A percentile compares a stretch with the other conserved stretches of the same genome.
phyloP scores from a whole-genome alignment of 2,113 vertebrate genomes.

The Pipra filicauda region DNA sequence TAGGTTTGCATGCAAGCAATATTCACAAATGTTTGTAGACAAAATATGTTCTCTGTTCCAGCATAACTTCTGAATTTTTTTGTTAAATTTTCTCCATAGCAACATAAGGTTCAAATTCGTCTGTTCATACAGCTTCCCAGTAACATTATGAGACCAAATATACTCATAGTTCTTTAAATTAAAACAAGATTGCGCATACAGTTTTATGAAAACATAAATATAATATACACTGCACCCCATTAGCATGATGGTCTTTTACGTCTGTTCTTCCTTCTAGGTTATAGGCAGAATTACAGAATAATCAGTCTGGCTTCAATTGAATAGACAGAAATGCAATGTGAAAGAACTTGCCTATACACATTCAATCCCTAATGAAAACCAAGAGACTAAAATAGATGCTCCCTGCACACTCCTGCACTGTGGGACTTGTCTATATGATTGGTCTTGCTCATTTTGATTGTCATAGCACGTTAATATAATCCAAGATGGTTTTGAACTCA shows the following conservation, averaged over 20 bases:
- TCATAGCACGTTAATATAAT: not conserved
- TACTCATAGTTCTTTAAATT: not conserved
- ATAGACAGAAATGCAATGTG: not conserved
- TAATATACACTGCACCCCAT: not conserved
- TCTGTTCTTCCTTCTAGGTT: not conserved
- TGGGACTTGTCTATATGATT: not conserved
- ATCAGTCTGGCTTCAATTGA: not conserved
- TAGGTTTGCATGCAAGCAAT: not conserved
- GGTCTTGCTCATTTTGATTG: not conserved
- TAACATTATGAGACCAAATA: not conserved
- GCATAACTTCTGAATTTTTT: not conserved
- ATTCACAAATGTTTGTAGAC: not conserved
- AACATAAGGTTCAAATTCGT: not conserved
- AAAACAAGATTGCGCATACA: not conserved
- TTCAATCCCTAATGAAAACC: not conserved
- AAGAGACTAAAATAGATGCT: not conserved
- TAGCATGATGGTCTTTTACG: rapidly evolving
- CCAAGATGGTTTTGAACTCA: not conserved
- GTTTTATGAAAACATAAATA: not conserved
- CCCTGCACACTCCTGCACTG: not conserved
- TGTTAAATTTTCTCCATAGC: not conserved
- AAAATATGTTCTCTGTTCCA: not conserved
- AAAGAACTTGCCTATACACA: not conserved
- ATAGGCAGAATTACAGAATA: not conserved
- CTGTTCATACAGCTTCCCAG: not conserved